Base-by-base conservation (phyloP, 30 jellyfish, hydroid and myxozoan genomes). In the Turritopsis rubra region DNA sequence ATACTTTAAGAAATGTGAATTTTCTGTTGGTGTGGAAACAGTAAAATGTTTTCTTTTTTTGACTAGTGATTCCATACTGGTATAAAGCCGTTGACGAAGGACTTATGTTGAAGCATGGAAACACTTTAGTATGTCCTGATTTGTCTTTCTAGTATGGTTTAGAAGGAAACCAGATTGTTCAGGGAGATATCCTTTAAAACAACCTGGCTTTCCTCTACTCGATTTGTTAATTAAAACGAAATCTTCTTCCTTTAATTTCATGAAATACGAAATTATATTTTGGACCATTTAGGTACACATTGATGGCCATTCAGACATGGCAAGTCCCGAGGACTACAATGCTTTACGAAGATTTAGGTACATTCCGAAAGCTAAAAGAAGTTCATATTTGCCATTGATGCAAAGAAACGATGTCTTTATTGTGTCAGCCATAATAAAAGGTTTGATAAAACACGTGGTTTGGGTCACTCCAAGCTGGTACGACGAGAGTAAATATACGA, bases 261-360 rank as follows among this genome's bases (percentile, higher is more conserved):
- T 26, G 77, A 68, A 68, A 68, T 1, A 1, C 5, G 16, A 21
- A 16, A 21, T 68, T 68, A 8, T 68, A 1, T 21, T 68, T 68
- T 5, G 7, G 17, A 68, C 9, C 30, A 28, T 21, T 21, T 82
- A 82, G 89, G 66, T 82, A 22, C 89, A 82, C 54, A 53, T 82
- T 82, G 89, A 82, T 68, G 89, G 85, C 22, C 89, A 82, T 20
- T 82, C 89, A 1, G 89, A 82, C 60, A 71, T 82, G 81, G 89
- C 85, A 25, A 27, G 29, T 29, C 89, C 89, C 18, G 68, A 52
- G 0, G 74, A 24, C 21, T 82, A 29, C 28, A 41, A 52, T 22
- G 41, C 28, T 18, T 28, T 82, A 52, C 60, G 53, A 16, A 16
- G 24, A 8, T 66, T 82, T 66, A 28, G 20, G 17, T 75, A 71